Conservation (phyloP, 2,888 invertebrate genomes). For the Nebria salina region DNA sequence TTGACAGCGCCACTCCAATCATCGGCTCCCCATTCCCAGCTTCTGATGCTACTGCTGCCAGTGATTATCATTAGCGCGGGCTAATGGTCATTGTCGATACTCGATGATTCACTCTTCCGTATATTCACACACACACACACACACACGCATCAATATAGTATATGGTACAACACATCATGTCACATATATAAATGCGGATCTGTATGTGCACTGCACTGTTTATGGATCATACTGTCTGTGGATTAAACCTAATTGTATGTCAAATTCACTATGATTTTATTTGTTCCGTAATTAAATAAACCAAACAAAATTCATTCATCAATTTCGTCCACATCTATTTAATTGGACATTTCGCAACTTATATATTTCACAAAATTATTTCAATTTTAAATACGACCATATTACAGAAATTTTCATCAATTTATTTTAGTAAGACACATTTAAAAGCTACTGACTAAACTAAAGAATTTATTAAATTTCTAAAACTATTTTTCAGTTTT, state of each 20-base stretch:
- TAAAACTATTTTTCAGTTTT: no score
- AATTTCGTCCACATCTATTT: not conserved
- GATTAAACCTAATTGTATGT: constrained; percentile 35
- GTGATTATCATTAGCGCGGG: constrained; percentile 56
- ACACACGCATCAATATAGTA: not conserved
- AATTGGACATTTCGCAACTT: no score
- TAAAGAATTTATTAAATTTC: no score
- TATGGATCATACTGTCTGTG: constrained; percentile 15
- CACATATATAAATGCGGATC: constrained; percentile 11
- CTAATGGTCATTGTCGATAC: constrained; percentile 56
- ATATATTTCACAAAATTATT: no score
- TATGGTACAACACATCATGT: not conserved
- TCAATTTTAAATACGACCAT: no score
- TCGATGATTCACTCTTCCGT: constrained; percentile 53
- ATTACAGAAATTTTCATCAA: no score
- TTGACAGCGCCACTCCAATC: constrained; percentile 13
- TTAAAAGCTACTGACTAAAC: no score
- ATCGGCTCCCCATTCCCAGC: constrained; percentile 13
- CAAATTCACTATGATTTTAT: constrained; percentile 24
- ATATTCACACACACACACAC: constrained; percentile 9
- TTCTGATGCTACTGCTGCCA: constrained; percentile 23
- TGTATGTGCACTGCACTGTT: constrained; percentile 1
- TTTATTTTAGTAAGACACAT: no score
- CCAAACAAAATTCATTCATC: constrained; percentile 11
- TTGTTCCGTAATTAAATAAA: constrained; percentile 23